These are phyloP conservation scores for Pycnonotus jocosus DNA, from an alignment of 2,113 vertebrate genomes.

Conservation along the genomic window DNA sequence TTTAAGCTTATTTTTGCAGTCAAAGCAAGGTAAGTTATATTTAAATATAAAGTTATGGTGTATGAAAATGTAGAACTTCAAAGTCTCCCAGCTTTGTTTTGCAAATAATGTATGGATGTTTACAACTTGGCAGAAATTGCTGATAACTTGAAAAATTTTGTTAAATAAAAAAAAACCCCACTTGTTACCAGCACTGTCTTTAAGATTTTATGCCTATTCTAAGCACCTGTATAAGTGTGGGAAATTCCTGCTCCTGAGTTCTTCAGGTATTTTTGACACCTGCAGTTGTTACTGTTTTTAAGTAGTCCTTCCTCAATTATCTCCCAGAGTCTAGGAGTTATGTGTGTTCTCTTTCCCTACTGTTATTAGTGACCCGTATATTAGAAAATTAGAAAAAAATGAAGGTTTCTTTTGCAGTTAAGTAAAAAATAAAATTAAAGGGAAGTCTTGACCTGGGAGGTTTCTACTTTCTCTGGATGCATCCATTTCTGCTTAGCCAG, in stretches of 20 bases:
- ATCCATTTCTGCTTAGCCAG: background rate
- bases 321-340: background rate
- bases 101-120: background rate
- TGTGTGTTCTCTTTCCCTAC: background rate
- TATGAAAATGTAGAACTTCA: background rate
- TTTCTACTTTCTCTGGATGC: background rate
- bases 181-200: background rate
- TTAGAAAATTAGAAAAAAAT: background rate
- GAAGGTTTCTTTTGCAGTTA: background rate
- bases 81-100: background rate
- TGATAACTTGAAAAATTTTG: background rate
- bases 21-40: background rate
- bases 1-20: background rate
- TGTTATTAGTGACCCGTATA: background rate
- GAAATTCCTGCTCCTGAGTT: background rate
- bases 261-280: background rate
- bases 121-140: background rate
- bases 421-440: background rate
- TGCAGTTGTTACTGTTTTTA: background rate
- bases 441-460: background rate
- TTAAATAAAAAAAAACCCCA: background rate
- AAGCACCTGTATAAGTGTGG: background rate
- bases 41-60: background rate
- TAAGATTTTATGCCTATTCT: background rate
- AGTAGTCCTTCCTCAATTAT: background rate